Conservation (phyloP, 2,888 invertebrate species). For the Clivina fossor region DNA sequence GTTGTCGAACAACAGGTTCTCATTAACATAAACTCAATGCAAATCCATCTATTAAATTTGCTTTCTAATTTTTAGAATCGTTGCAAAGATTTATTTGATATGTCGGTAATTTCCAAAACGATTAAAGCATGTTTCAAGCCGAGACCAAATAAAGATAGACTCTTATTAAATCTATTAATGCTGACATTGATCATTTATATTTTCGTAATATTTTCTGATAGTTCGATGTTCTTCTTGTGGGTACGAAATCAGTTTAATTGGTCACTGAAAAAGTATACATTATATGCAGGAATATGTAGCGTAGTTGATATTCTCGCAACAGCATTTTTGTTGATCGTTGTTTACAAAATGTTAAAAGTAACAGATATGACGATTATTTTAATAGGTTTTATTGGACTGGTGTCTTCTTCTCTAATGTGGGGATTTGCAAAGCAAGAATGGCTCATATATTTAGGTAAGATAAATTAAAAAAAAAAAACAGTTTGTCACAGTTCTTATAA, state of each 20-base stretch:
- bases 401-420: conserved; percentile 20
- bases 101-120: conserved; percentile 11
- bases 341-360: conserved; percentile 28
- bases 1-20: conserved; percentile 14
- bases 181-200: conserved; percentile 20
- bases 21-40: conserved; percentile 2
- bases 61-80: conserved; percentile 16
- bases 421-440: conserved; percentile 18
- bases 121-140: conserved; percentile 25
- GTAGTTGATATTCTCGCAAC: conserved; percentile 18
- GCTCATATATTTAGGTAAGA: conserved; percentile 26
- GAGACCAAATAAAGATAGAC: conserved; percentile 24
- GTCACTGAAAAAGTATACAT: conserved; percentile 23
- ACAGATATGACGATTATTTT: conserved; percentile 23
- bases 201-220: conserved; percentile 28
- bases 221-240: conserved; percentile 24
- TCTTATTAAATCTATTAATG: conserved; percentile 17
- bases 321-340: conserved; percentile 15
- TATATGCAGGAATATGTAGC: conserved; percentile 14
- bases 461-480: too few relatives aligned
- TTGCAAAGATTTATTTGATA: conserved; percentile 16
- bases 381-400: conserved; percentile 13
- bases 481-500: too few relatives aligned
- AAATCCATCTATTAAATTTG: too few relatives aligned
- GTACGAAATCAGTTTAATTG: conserved; percentile 21